A percentile compares a stretch with the other conserved stretches of the same genome.
phyloP scores from a whole-genome alignment of 2,888 invertebrate genomes.

The Pycnomerus fuliginosus region DNA sequence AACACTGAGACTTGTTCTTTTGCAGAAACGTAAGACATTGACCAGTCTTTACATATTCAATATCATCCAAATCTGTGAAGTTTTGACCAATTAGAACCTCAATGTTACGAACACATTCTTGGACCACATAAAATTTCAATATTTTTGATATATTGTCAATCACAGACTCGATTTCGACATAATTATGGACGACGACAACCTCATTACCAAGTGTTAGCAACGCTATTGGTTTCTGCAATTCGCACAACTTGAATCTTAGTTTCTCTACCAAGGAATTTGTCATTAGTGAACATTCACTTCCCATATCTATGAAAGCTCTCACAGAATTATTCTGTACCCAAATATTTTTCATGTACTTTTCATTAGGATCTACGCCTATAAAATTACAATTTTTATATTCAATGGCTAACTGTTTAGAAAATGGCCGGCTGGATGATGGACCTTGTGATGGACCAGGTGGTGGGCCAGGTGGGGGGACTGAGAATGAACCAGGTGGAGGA shows the following conservation, averaged over 20 bases:
- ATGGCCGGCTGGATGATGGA: no score
- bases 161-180: neutral
- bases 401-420: neutral
- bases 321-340: neutral
- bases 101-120: constrained; percentile 1
- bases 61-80: constrained; percentile 4
- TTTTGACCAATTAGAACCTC: constrained; percentile 5
- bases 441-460: no score
- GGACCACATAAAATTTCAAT: neutral
- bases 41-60: constrained; percentile 1
- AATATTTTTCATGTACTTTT: neutral
- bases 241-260: neutral
- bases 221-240: neutral
- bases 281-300: neutral
- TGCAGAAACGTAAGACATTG: neutral
- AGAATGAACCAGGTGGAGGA: no score
- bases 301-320: neutral
- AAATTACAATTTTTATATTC: neutral
- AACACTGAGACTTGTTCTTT: neutral
- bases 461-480: no score
- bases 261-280: neutral
- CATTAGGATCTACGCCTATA: neutral
- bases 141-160: neutral
- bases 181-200: neutral
- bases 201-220: neutral